These are phyloP conservation scores for Diabrotica balteata DNA, from an alignment of 2,888 invertebrate genomes.

Conservation along the genomic window DNA sequence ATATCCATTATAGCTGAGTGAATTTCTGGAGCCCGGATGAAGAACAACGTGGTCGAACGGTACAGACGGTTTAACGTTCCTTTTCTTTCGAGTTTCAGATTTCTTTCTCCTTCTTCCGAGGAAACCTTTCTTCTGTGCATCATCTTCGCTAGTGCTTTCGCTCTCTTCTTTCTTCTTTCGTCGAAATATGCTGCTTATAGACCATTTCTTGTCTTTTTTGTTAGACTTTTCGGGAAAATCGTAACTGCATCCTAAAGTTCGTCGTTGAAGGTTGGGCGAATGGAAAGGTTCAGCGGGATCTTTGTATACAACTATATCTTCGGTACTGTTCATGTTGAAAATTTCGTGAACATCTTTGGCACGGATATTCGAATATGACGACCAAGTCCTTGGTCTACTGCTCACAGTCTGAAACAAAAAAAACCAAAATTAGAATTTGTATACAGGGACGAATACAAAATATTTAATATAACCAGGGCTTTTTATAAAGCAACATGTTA, in stretches of 20 bases:
- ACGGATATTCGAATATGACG: slow-evolving; percentile 55
- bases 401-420: slow-evolving; percentile 60
- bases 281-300: slow-evolving; percentile 44
- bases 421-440: slow-evolving; percentile 9
- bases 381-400: slow-evolving; percentile 58
- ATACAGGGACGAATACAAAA: neutral
- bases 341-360: slow-evolving; percentile 49
- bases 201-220: slow-evolving; percentile 78
- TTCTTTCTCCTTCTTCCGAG: slow-evolving; percentile 58
- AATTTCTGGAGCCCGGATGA: slow-evolving; percentile 41
- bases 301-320: slow-evolving; percentile 50
- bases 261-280: slow-evolving; percentile 51
- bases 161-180: slow-evolving; percentile 75
- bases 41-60: slow-evolving; percentile 73
- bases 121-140: slow-evolving; percentile 55
- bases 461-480: too few species aligned
- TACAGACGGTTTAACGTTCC: slow-evolving; percentile 63
- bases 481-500: too few species aligned
- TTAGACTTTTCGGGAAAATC: slow-evolving; percentile 60
- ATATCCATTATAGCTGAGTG: slow-evolving; percentile 41
- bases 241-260: slow-evolving; percentile 62
- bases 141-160: slow-evolving; percentile 64
- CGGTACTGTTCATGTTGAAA: slow-evolving; percentile 56
- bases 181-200: slow-evolving; percentile 79
- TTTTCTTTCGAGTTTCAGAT: slow-evolving; percentile 63